These are phyloP conservation scores for Melitaea cinxia DNA, from an alignment of 1,140 invertebrate species.

Conservation along the genomic window DNA sequence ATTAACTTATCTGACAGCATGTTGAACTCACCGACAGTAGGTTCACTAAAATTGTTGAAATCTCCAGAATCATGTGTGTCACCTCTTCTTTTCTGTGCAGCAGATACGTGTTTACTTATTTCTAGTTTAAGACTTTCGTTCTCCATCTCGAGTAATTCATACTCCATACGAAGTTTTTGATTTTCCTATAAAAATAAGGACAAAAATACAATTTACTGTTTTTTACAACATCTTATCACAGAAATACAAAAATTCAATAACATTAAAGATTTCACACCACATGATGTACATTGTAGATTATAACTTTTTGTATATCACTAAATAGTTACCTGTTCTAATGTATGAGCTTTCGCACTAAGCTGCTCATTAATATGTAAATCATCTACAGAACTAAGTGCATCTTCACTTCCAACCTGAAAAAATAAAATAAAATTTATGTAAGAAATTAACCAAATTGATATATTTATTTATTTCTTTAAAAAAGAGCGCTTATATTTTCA, in stretches of 20 bases:
- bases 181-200: conserved; percentile 58
- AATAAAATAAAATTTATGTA: background rate
- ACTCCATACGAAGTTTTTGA: conserved; percentile 77
- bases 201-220: too few relatives aligned
- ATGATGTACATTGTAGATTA: background rate
- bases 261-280: background rate
- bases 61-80: conserved; percentile 70
- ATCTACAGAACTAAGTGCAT: conserved; percentile 82
- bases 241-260: background rate
- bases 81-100: conserved; percentile 60
- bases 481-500: too few relatives aligned
- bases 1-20: too few relatives aligned
- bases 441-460: background rate
- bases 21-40: conserved; percentile 47
- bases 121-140: conserved; percentile 76
- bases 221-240: too few relatives aligned
- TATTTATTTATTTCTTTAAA: conserved; percentile 3
- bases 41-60: conserved; percentile 68
- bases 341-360: conserved; percentile 68
- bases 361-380: conserved; percentile 77
- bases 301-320: background rate
- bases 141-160: conserved; percentile 75
- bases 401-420: conserved; percentile 83
- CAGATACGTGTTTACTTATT: conserved; percentile 62
- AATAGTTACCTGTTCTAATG: conserved; percentile 69